phyloP scores from a whole-genome alignment of 1,140 invertebrate species.

The Drosophila hydei region DNA sequence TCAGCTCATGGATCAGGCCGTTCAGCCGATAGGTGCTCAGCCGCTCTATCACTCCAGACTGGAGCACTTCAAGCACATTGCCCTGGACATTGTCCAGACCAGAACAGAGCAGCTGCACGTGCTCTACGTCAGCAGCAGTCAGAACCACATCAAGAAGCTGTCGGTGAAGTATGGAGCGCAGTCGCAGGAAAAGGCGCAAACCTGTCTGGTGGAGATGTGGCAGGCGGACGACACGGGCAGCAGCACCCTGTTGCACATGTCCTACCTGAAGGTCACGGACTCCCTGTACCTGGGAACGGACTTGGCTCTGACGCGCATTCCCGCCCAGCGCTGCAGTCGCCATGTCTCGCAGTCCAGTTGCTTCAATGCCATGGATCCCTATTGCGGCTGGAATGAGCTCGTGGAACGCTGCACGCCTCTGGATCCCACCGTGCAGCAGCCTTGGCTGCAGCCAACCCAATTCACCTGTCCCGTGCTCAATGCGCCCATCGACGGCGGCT shows the following conservation, averaged over 20 bases:
- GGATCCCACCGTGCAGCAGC: conserved; percentile 86
- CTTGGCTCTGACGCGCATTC: conserved; percentile 88
- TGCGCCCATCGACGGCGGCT: conserved; percentile 90
- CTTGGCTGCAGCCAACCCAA: conserved; percentile 89
- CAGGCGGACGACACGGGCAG: conserved; percentile 86
- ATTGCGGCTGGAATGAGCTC: conserved; percentile 96
- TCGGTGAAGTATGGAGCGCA: conserved; percentile 88
- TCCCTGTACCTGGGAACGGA: conserved; percentile 93
- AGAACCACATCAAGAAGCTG: conserved; percentile 92
- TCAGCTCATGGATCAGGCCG: conserved; percentile 94
- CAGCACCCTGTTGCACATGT: conserved; percentile 86
- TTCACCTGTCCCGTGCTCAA: conserved; percentile 87
- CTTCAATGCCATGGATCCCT: conserved; percentile 94
- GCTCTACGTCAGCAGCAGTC: conserved; percentile 91
- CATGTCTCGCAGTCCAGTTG: conserved; percentile 89
- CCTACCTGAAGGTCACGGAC: conserved; percentile 91
- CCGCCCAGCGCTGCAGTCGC: conserved; percentile 90
- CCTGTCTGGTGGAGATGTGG: conserved; percentile 95
- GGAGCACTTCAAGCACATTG: conserved; percentile 92
- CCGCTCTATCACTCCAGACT: conserved; percentile 90
- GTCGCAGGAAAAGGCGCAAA: conserved; percentile 85
- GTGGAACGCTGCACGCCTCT: conserved; percentile 89
- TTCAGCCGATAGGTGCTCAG: conserved; percentile 88
- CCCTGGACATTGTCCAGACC: conserved; percentile 89
- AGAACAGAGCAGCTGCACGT: conserved; percentile 89